Evolutionary conservation across 2,113 vertebrate genomes (phyloP).

Genomic region (Tretioscincus oriximinensis): DNA sequence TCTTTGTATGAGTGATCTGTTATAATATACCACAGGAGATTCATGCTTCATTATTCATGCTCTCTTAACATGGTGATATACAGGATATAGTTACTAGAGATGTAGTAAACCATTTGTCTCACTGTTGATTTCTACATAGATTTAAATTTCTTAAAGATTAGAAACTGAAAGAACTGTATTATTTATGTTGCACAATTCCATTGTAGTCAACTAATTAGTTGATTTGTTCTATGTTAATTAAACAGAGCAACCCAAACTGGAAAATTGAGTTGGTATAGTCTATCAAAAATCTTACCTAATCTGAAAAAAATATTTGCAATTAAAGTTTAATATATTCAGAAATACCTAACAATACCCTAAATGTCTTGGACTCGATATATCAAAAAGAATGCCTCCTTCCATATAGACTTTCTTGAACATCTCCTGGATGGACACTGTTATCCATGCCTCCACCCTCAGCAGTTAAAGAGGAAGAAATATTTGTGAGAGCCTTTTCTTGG

Average conservation of each 20-base stretch:
- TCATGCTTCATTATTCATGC: constrained; percentile 22
- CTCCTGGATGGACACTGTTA: too few species aligned
- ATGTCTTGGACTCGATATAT: background rate
- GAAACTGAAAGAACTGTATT: background rate
- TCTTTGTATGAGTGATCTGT: constrained; percentile 1
- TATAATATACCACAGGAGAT: background rate
- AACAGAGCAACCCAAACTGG: constrained; percentile 25
- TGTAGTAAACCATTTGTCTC: constrained; percentile 25
- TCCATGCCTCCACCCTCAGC: too few species aligned
- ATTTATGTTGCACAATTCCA: background rate
- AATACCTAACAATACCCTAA: background rate
- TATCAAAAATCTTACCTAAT: background rate
- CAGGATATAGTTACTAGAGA: constrained; percentile 9
- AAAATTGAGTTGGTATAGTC: background rate
- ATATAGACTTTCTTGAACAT: background rate
- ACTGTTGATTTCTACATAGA: background rate
- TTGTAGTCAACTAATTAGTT: background rate
- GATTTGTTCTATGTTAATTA: constrained; percentile 13
- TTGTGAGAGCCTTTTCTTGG: too few species aligned
- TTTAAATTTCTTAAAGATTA: constrained; percentile 6
- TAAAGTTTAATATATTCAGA: background rate
- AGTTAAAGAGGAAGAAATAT: too few species aligned
- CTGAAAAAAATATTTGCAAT: background rate
- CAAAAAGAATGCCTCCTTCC: background rate
- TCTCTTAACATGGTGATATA: constrained; percentile 21